A percentile compares a stretch with the other conserved stretches of the same genome.
Evolutionary conservation across 2,888 invertebrate genomes (phyloP).

Genomic region (Mesoligia furuncula): DNA sequence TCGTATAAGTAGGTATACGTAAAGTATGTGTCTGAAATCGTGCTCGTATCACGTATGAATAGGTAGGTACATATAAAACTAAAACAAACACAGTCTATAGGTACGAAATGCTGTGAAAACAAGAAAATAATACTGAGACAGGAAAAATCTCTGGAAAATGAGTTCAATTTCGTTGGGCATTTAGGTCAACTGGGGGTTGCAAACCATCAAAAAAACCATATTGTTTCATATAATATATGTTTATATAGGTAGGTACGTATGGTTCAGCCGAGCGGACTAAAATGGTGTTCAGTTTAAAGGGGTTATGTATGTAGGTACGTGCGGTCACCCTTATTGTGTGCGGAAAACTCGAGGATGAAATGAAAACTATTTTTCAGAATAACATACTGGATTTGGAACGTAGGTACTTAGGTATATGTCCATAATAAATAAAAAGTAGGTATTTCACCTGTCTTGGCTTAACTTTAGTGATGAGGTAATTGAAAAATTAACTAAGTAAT

Average conservation of each 20-base stretch:
- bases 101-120: conserved; percentile 47
- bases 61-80: conserved; percentile 3
- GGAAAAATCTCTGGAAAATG: conserved; percentile 60
- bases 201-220: conserved; percentile 61
- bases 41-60: background rate
- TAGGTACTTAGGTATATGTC: too few species aligned
- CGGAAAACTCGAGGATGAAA: conserved; percentile 19
- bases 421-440: too few species aligned
- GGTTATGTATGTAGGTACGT: conserved; percentile 26
- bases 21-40: background rate
- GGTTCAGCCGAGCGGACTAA: conserved; percentile 48
- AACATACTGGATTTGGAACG: background rate
- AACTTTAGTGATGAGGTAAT: background rate
- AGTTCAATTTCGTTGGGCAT: conserved; percentile 60
- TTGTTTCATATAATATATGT: conserved; percentile 49
- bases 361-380: conserved; percentile 35
- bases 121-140: conserved; percentile 53
- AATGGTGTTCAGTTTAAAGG: conserved; percentile 46
- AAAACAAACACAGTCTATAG: conserved; percentile 39
- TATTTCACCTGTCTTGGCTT: background rate
- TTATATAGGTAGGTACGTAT: conserved; percentile 23
- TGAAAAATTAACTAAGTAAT: background rate
- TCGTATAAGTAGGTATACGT: background rate
- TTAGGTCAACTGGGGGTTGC: conserved; percentile 63
- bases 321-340: conserved; percentile 42